A percentile compares a stretch with the other conserved stretches of the same genome.
These are phyloP conservation scores for Archilochus colubris DNA, from an alignment of 2,113 vertebrate genomes.

Conservation along the genomic window DNA sequence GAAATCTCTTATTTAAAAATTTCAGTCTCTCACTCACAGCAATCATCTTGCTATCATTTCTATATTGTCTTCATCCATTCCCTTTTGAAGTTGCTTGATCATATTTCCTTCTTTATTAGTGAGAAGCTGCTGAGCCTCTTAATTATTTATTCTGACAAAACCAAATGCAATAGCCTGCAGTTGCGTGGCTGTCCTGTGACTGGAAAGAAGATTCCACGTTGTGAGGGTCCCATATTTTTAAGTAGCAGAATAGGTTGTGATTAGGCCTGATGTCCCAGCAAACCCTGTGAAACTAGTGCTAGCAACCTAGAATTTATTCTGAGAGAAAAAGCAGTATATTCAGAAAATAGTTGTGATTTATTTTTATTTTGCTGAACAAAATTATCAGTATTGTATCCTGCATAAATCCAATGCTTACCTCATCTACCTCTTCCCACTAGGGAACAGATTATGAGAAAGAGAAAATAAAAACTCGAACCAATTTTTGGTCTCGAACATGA, in stretches of 20 bases:
- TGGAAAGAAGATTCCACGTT: neutral
- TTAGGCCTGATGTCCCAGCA: conserved; percentile 36
- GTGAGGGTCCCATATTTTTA: neutral
- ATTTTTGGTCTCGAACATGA: neutral
- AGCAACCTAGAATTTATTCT: neutral
- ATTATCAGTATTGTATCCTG: neutral
- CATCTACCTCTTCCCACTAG: neutral
- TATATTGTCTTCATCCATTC: conserved; percentile 37
- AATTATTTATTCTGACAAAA: conserved; percentile 57
- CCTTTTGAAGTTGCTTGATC: conserved; percentile 53
- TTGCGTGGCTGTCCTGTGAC: neutral
- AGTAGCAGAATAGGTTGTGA: conserved; percentile 30
- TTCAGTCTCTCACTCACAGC: conserved; percentile 35
- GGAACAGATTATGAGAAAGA: neutral
- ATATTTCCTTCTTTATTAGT: conserved; percentile 59
- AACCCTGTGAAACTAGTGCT: neutral
- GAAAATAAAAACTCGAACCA: neutral
- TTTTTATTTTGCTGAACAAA: conserved; percentile 9
- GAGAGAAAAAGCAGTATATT: neutral
- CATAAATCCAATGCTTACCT: neutral
- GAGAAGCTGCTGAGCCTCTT: conserved; percentile 34
- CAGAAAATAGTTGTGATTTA: neutral
- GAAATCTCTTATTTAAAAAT: conserved; percentile 51
- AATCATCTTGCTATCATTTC: conserved; percentile 50
- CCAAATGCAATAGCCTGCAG: conserved; percentile 9